Base-by-base conservation (phyloP, 2,797 vertebrate genomes). In the Sebastes minor region DNA sequence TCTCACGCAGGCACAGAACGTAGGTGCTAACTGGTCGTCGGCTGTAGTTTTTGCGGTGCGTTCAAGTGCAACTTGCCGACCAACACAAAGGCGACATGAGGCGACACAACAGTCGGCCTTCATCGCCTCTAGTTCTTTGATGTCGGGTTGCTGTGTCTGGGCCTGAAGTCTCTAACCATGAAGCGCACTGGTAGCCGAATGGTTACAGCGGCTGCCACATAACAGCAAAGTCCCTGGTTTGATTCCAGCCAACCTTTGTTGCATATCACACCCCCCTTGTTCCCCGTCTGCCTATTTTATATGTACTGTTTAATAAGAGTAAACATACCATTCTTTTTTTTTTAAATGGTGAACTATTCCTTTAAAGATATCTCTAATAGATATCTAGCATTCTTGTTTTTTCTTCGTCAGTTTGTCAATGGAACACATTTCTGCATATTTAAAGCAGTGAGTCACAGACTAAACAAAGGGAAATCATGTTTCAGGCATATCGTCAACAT, bases 401-500 rank as follows among this genome's bases (percentile, higher is more conserved):
- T 16, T 73, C 64, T 64, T 67, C 33, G 23, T 25, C 56, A 38
- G 53, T 63, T 67, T 60, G n/a, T 25, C 60, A 38, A 12, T 63
- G 71, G 59, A 53, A 16, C 32, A 27, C 6, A 70, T 80, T 59
- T 80, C 5, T 71, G 11, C 57, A 74, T 84, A 78, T 79, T 86
- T 77, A 76, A 80, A 83, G 63, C 68, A 28, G 61, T 2, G 18
- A 52, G 76, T 59, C 71, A 63, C 52, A 74, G 53, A 76, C 52
- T 66, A 79, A 85, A 79, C 84, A 77, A 83, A 86, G 46, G 49
- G 32, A 77, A 71, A 83, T 89, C 59, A 52, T 5, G 53, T 56
- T 61, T 73, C 55, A 70, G 70, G 42, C 76, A 60, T 59, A 20
- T 78, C 74, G 68, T 28, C 27, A 65, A 14, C 8, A 78, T 89